Base-by-base conservation (phyloP, 2,797 vertebrate genomes). In the Betta splendens region DNA sequence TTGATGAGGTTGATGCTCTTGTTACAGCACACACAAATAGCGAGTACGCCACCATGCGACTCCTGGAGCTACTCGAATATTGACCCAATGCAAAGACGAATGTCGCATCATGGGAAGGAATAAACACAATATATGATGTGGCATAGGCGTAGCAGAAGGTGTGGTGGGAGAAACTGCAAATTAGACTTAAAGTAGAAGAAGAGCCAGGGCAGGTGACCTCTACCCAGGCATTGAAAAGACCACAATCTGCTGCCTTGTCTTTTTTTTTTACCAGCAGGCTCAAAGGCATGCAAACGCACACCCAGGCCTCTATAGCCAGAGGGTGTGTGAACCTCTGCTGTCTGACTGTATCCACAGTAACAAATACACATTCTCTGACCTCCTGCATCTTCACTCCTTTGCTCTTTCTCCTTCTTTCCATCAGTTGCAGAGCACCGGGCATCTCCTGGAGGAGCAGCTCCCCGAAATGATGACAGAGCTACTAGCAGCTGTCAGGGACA, bases 381-480 rank as follows among this genome's bases (percentile, higher is more conserved):
- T 67, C 51, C 42, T 49, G 9, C 29, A 64, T 29, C 56, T 15
- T 50, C 8, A 23, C 53, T 17, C 31, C 36, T 2, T 38, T 23
- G 23, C 28, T 11, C 18, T 5, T 20, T 5, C 15, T 10, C 10
- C 7, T 28, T 39, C 44, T 53, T 48, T 57, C 22, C 37, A 40
- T 35, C 92, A 99, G 97, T 86, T 99, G 84, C 97, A 99, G 87
- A 98, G 96, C 82, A 92, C 94, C 0, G 97, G 97, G 37, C 92
- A 92, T 37, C 92, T 99, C 67, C 91, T 99, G 84, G 97, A 99
- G 81, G 96, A 98, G 77, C 97, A 98, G 93, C 91, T 98, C 80
- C 97, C 97, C 0, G 95, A 98, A 89, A 96, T 98, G 97, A 99
- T 99, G 97, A 94, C 91, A 0, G 96, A 98, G 88, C 94, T 98